These are phyloP conservation scores for Rhineura floridana DNA, from an alignment of 2,113 vertebrate genomes.

Conservation along the genomic window DNA sequence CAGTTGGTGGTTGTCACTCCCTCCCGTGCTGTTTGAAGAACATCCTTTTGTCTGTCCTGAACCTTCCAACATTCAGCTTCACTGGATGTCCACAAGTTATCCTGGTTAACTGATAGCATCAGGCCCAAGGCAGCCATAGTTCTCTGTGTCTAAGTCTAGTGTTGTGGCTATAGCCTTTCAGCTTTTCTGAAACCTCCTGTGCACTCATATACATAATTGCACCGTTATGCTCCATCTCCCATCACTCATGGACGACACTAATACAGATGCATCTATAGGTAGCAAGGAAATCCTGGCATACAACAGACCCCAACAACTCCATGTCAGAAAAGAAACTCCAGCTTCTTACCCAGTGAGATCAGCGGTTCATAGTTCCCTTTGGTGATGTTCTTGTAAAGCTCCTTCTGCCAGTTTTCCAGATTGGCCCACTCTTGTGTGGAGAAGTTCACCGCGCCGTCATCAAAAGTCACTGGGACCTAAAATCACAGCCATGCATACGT, in stretches of 20 bases:
- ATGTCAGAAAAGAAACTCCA: background rate
- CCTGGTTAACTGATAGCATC: no score
- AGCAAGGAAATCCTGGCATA: no score
- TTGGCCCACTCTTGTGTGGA: slow-evolving; percentile 57
- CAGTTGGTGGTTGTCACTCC: no score
- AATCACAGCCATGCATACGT: slow-evolving; percentile 31
- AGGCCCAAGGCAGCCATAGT: background rate
- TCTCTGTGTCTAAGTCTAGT: background rate
- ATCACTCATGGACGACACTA: no score
- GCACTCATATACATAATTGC: background rate
- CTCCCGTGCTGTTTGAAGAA: no score
- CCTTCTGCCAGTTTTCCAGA: slow-evolving; percentile 64
- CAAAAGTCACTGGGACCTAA: slow-evolving; percentile 57
- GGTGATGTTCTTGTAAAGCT: slow-evolving; percentile 58
- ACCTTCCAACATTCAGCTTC: no score
- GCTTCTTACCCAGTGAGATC: slow-evolving; percentile 66
- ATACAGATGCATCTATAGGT: no score
- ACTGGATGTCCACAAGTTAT: no score
- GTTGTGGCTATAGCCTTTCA: background rate
- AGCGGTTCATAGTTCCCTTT: slow-evolving; percentile 54
- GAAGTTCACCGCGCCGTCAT: slow-evolving; percentile 54
- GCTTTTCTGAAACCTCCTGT: background rate
- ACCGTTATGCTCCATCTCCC: background rate
- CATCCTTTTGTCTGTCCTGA: no score
- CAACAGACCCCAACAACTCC: background rate